A percentile compares a stretch with the other conserved stretches of the same genome.
Evolutionary conservation across 1,140 invertebrate genomes (phyloP).

Genomic region (Argopecten irradians): DNA sequence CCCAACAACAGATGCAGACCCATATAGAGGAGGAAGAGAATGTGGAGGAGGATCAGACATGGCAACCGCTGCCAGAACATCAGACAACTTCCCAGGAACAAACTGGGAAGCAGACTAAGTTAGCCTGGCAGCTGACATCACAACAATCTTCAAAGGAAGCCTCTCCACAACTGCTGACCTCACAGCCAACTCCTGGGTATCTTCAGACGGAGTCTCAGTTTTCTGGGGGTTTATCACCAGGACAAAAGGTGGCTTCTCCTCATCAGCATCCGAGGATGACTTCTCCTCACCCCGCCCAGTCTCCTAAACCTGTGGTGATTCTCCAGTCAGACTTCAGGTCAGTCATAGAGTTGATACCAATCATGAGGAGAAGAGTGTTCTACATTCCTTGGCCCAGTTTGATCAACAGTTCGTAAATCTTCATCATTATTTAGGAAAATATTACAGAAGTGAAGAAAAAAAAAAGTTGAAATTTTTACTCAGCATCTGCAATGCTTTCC

Average conservation of each 20-base stretch:
- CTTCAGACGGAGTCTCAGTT: background rate
- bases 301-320: background rate
- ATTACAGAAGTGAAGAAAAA: no score
- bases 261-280: background rate
- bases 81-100: constrained; percentile 50
- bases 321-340: background rate
- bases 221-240: background rate
- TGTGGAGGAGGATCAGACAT: constrained; percentile 34
- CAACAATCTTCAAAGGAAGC: background rate
- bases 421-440: no score
- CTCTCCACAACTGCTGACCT: background rate
- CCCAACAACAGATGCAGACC: constrained; percentile 43
- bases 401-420: no score
- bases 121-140: constrained; percentile 29
- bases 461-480: no score
- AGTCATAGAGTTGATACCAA: background rate
- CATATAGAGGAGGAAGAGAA: constrained; percentile 45
- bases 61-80: constrained; percentile 53
- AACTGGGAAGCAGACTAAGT: background rate
- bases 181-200: background rate
- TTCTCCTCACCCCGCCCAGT: background rate
- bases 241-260: background rate
- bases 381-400: background rate
- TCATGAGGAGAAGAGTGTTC: background rate
- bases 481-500: no score